Evolutionary conservation across 2,113 vertebrate genomes (phyloP), one percentile per base, ranked within the genome.

Genomic region (Leptobrachium leishanense): DNA sequence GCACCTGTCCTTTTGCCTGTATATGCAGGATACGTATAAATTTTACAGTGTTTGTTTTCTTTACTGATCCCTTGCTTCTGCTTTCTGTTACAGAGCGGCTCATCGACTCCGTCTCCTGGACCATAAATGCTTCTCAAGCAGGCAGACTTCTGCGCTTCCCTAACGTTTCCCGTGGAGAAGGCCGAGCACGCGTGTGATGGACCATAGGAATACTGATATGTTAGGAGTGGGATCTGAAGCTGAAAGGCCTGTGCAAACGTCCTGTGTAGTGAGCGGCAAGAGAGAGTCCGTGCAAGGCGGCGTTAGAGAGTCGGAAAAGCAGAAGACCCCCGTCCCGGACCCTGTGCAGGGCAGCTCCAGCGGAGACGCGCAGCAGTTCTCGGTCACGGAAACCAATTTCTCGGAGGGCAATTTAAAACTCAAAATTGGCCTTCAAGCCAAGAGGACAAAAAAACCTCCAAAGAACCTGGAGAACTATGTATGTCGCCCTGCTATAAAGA

Each of bases 381-480:
- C 95, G 0, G 93, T 95, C 86, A 95, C 93, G 62, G 95, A 97
- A 84, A 93, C 93, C 0, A 95, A 94, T 88, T 95, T 95, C 83
- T 90, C 96, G 0, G 97, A 98, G 84, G 96, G 95, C 20, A 95
- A 95, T 84, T 88, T 96, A 72, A 95, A 96, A 83, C 83, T 97
- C 71, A 97, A 97, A 87, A 95, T 98, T 40, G 96, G 95, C 71
- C 93, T 98, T 2, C 95, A 96, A 82, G 91, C 95, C 46, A 99
- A 99, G 81, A 89, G 98, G 84, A 98, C 96, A 10, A 99, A 99
- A 86, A 99, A 99, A 44, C 97, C 96, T 67, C 98, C 98, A 77
- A 99, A 98, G 87, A 99, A 95, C 83, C 91, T 99, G 72, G 98
- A 99, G 88, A 99, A 97, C 88, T 99, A 98, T 85, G 95, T 99